Evolutionary conservation across 2,113 vertebrate genomes (phyloP), one percentile per base, ranked within the genome.

Genomic region (Athene cunicularia): DNA sequence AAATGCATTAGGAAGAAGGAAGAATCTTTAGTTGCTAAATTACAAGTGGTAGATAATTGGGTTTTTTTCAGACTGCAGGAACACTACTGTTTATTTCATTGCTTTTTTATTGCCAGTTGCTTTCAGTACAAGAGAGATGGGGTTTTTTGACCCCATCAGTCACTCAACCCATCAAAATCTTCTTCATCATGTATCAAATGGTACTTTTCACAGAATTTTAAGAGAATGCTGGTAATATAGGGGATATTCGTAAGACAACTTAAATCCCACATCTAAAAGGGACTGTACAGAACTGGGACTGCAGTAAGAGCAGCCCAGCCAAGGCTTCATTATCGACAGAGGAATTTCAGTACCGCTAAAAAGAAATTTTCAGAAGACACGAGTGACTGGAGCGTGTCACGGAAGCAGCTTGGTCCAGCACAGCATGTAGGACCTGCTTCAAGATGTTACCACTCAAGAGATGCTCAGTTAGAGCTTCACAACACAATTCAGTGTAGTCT

Each of bases 371-470:
- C 62, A 60, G 72, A 41, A n/a, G 60, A 27, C 47, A 71, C 0
- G 4, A 93, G 84, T 14, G 91, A 91, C 80, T 81, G 93, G 77
- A 96, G 94, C 35, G 0, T 64, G 89, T 56, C 80, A 56, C 56
- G 73, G 73, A 87, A 95, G 68, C 95, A 95, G 86, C 64, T 47
- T 81, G 89, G 91, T 67, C 76, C 86, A 33, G 72, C 86, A 81
- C 83, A 96, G 94, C 93, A 39, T 8, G 91, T 2, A 30, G 64
- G 73, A 30, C 47, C 28, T 11, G 56, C 60, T 59, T 91, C 91
- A 95, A 94, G 91, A 89, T 91, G 95, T 39, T n/a, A 18, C 59
- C 52, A 4, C 2, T 91, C 89, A 89, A 67, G 84, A 27, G 52
- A 87, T 12, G 83, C 80, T 72, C 11, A 2, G 56, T 79, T 84